These are phyloP conservation scores for Chroicocephalus ridibundus DNA, from an alignment of 2,113 vertebrate genomes.

Conservation along the genomic window DNA sequence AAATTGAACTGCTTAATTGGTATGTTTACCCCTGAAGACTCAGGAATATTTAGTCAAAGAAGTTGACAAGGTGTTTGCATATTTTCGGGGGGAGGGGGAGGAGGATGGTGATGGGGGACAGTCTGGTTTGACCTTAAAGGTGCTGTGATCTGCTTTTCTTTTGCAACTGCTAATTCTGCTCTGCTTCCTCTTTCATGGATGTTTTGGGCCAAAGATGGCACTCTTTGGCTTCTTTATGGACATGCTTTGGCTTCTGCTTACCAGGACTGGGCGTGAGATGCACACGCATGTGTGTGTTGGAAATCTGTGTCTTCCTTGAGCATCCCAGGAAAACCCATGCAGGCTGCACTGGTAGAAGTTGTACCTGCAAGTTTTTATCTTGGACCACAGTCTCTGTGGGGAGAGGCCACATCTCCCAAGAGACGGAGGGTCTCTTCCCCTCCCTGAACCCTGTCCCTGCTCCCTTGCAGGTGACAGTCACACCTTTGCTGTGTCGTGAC, in stretches of 20 bases:
- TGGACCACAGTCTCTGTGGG: background rate
- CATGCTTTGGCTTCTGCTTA: background rate
- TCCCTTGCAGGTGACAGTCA: background rate
- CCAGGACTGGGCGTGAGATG: background rate
- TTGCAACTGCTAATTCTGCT: background rate
- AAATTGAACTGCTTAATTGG: constrained; percentile 71
- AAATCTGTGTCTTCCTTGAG: background rate
- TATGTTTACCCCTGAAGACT: constrained; percentile 58
- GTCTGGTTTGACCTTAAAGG: background rate
- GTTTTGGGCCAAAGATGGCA: background rate
- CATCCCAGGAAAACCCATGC: background rate
- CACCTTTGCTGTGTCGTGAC: fast-evolving
- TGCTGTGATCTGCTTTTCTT: background rate
- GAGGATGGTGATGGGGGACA: background rate
- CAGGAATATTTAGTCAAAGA: constrained; percentile 47
- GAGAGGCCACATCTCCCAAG: background rate
- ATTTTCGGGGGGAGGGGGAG: background rate
- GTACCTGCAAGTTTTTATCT: background rate
- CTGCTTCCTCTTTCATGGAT: background rate
- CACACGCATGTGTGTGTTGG: fast-evolving
- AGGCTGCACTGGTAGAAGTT: background rate
- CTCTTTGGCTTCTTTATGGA: background rate
- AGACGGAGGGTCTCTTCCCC: background rate
- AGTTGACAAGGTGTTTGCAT: constrained; percentile 5
- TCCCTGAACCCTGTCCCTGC: background rate